phyloP scores from a whole-genome alignment of 2,888 invertebrate genomes.

The Dinocampus coccinellae region DNA sequence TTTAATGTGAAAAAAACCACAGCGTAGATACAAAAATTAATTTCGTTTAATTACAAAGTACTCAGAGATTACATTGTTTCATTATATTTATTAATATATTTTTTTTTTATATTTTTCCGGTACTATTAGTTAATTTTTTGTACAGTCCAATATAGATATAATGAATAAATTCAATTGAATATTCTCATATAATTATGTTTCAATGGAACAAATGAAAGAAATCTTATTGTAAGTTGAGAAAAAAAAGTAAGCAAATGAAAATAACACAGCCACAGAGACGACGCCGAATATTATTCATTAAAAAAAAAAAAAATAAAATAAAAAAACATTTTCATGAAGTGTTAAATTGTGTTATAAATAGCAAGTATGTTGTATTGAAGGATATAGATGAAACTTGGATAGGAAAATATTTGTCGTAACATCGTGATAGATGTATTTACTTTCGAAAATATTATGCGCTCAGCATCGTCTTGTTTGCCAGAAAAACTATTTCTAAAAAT shows the following conservation, averaged over 20 bases:
- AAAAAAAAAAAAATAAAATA: neutral
- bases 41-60: slow-evolving; percentile 50
- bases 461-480: slow-evolving; percentile 17
- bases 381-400: neutral
- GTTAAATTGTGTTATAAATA: neutral
- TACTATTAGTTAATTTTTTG: slow-evolving; percentile 28
- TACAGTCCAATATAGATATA: neutral
- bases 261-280: slow-evolving; percentile 29
- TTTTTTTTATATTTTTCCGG: slow-evolving; percentile 33
- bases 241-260: slow-evolving; percentile 29
- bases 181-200: neutral
- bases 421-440: neutral
- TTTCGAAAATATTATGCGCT: slow-evolving; percentile 10
- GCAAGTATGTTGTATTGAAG: neutral
- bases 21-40: slow-evolving; percentile 41
- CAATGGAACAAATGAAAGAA: slow-evolving; percentile 12
- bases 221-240: slow-evolving; percentile 20
- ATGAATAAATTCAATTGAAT: neutral
- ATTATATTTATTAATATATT: slow-evolving; percentile 23
- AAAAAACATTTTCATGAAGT: neutral
- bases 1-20: slow-evolving; percentile 32
- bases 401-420: slow-evolving; percentile 4
- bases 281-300: neutral
- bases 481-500: slow-evolving; percentile 44
- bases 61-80: slow-evolving; percentile 46